Evolutionary conservation across 2,888 invertebrate species (phyloP), one percentile per base, ranked within the genome.

Genomic region (Rapana venosa): DNA sequence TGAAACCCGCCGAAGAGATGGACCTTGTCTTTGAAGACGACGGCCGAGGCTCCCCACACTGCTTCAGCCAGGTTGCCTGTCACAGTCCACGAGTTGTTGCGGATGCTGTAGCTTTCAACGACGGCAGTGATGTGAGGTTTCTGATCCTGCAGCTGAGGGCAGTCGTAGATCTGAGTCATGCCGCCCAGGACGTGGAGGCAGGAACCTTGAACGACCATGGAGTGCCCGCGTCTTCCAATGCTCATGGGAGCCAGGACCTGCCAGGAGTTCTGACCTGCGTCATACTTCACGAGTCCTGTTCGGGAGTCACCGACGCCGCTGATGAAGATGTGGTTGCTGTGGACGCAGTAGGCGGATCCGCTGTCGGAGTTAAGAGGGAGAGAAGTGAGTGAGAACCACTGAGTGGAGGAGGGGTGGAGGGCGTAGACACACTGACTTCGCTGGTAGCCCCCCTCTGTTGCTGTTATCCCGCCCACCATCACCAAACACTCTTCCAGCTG

Each of bases 1-100:
- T 88, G 84, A 74, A 90, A 91, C 0, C 91, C 91, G 32, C 91
- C 91, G 22, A 90, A 88, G 2, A 89, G 58, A 66, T 88, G 81
- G 83, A 91, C 81, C 35, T 90, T 91, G 35, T 81, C 90, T 20
- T 85, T 81, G 66, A 87, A 83, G 2, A 91, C 90, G 13, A 88
- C 90, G 15, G 90, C 87, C 15, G 91, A 90, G 66, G 87, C 86
- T 30, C 91, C 91, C 91, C 91, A 91, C 17, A 91, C 91, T 5
- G 89, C 47, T 47, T 90, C 90, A 0, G 90, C 70, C 56, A 91
- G 32, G 22, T 86, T 61, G 26, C 90, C 91, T 35, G 74, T 35
- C 36, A 88, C 30, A 13, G 32, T 35, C 91, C 91, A 91, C 6
- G 56, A n/a, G 79, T 91, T 91, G 74, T n/a, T 32, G 32, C 83